Evolutionary conservation across 1,140 invertebrate genomes (phyloP), one percentile per base, ranked within the genome.

Genomic region (Zophobas morio): DNA sequence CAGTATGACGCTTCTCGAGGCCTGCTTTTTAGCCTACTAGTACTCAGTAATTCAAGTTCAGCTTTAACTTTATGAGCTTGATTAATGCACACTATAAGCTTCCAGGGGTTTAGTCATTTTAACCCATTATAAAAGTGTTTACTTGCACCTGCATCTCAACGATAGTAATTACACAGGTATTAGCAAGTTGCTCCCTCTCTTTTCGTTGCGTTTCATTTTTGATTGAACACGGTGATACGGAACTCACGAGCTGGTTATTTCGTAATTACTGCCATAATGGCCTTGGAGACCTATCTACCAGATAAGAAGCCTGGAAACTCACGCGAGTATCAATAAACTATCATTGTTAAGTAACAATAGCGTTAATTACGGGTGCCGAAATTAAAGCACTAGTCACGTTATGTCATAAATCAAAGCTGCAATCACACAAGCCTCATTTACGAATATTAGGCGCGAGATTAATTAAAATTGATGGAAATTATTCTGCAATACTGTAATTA

Each of bases 61-160:
- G 42, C 60, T 54, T 54, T 4, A 33, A 66, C 37, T 40, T 66
- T 42, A 66, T 32, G 60, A 42, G 20, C 60, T 66, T 42, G 39
- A 42, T 66, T 66, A 66, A 66, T 66, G 39, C 60, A 66, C 20
- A 33, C 60, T 47, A 42, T 66, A 57, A 57, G 33, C 54, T 57
- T 36, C 54, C 34, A 57, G 33, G 34, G 54, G 32, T 57, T 57
- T 35, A 34, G 34, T 35, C 54, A 34, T 57, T 57, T 20, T 57
- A 4, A 8, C 33, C 32, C 33, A 57, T 57, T 57, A 57, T 57
- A 57, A 46, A 71, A 71, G 47, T 42, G 40, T 35, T 49, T 46
- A 54, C 39, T 73, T 73, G 71, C 71, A 56, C 71, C 71, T 73
- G 71, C 71, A 73, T 40, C 40, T 73, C 36, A 34, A 32, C 39